Base-by-base conservation (phyloP, 2,888 invertebrate species). In the Caenorhabditis drosophilae region DNA sequence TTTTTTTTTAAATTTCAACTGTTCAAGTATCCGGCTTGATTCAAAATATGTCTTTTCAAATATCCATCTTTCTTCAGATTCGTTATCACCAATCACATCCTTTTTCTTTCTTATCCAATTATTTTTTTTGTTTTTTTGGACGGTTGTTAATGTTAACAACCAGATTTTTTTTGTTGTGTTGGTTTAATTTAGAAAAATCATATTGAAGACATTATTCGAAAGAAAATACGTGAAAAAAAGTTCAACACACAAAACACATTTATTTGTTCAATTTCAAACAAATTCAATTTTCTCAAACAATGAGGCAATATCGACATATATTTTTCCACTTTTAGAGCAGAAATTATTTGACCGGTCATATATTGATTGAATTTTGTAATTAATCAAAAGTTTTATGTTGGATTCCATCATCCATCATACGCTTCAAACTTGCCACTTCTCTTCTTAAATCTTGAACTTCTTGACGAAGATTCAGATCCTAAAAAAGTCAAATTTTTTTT, bases 341-440 rank as follows among this genome's bases (percentile, higher is more conserved):
- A n/a, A n/a, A n/a, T n/a, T n/a, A n/a, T n/a, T n/a, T n/a, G n/a
- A n/a, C n/a, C n/a, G n/a, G n/a, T n/a, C n/a, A n/a, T n/a, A n/a
- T n/a, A n/a, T n/a, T n/a, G n/a, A n/a, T n/a, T n/a, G n/a, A n/a
- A n/a, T n/a, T n/a, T n/a, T n/a, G n/a, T 12, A 31, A 31, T 9
- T 31, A 31, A 31, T 31, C 31, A 12, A 31, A 51, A 31, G 36
- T 23, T 50, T 58, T 64, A 40, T 48, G 55, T 35, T 56, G 52
- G 31, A 62, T 57, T 51, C 63, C 68, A 36, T 58, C 67, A 27
- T 73, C 54, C 23, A 76, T 70, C 22, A 74, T 68, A 40, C 69
- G 67, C 46, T 72, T 73, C 51, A 76, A 70, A 38, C 67, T 73
- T 27, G 68, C 60, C 23, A 76, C 76, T 44, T 76, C 76, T 48